A percentile compares a stretch with the other conserved stretches of the same genome.
Evolutionary conservation across 2,113 vertebrate species (phyloP).

Genomic region (Hemiscyllium ocellatum): DNA sequence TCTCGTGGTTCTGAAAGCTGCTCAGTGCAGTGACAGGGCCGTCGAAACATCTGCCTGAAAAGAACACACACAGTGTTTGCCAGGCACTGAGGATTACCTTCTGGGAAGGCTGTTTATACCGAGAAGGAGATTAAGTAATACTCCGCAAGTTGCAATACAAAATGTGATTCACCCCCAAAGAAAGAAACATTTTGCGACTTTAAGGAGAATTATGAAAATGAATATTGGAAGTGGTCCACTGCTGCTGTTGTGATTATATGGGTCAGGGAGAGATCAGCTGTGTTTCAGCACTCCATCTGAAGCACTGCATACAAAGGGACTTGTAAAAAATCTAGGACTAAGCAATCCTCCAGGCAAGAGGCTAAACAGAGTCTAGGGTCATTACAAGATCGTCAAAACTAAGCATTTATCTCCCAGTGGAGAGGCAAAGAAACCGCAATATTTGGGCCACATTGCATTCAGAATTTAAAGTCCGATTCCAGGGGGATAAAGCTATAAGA

Average conservation of each 20-base stretch:
- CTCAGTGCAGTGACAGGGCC: neutral
- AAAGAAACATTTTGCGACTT: neutral
- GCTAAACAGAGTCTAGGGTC: neutral
- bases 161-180: neutral
- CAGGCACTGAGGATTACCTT: neutral
- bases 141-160: neutral
- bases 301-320: neutral
- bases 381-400: neutral
- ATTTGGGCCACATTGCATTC: neutral
- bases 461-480: neutral
- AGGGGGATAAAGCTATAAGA: neutral
- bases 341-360: neutral
- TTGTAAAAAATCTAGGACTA: constrained; percentile 24
- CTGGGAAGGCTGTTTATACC: neutral
- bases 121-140: neutral
- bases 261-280: constrained; percentile 25
- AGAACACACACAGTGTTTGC: neutral
- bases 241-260: constrained; percentile 13
- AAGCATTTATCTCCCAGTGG: neutral
- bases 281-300: neutral
- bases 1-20: neutral
- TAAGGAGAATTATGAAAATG: constrained; percentile 16
- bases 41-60: neutral
- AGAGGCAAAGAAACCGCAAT: neutral
- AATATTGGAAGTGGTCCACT: neutral